Conservation (phyloP, 2,888 invertebrate genomes). For the Cantharis flavilabris region DNA sequence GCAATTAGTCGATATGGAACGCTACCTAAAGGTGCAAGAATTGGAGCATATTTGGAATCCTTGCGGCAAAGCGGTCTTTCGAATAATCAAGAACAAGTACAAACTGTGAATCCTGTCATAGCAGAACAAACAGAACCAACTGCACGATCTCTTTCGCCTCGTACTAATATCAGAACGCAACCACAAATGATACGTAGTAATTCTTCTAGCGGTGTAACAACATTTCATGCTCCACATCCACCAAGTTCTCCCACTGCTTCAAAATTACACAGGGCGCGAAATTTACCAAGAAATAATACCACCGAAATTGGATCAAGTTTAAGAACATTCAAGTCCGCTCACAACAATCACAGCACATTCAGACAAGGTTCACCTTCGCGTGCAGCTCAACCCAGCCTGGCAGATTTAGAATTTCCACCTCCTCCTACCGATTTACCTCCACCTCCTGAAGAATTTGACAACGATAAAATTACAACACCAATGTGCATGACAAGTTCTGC, state of each 20-base stretch:
- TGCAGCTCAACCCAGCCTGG: constrained; percentile 73
- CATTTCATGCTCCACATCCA: constrained; percentile 60
- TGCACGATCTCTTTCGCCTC: constrained; percentile 66
- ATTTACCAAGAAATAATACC: constrained; percentile 52
- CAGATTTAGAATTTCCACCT: constrained; percentile 87
- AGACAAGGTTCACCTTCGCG: constrained; percentile 71
- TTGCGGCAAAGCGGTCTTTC: constrained; percentile 77
- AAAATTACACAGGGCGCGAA: constrained; percentile 62
- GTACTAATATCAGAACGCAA: constrained; percentile 67
- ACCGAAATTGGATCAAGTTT: constrained; percentile 50
- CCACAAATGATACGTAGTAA: constrained; percentile 89
- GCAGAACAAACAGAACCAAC: constrained; percentile 52
- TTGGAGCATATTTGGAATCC: constrained; percentile 95
- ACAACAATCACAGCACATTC: constrained; percentile 53
- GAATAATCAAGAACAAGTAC: constrained; percentile 49
- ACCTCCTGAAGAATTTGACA: constrained; percentile 70
- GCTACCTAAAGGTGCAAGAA: constrained; percentile 93
- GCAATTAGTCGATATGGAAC: constrained; percentile 96
- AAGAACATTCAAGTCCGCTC: constrained; percentile 55
- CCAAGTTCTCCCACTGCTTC: constrained; percentile 66
- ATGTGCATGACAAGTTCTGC: constrained; percentile 46
- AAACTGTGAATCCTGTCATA: constrained; percentile 40
- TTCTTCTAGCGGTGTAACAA: constrained; percentile 81
- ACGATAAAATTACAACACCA: constrained; percentile 45
- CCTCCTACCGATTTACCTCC: constrained; percentile 82